Conservation (phyloP, 2,888 invertebrate genomes). For the Ornithoptera alexandrae region DNA sequence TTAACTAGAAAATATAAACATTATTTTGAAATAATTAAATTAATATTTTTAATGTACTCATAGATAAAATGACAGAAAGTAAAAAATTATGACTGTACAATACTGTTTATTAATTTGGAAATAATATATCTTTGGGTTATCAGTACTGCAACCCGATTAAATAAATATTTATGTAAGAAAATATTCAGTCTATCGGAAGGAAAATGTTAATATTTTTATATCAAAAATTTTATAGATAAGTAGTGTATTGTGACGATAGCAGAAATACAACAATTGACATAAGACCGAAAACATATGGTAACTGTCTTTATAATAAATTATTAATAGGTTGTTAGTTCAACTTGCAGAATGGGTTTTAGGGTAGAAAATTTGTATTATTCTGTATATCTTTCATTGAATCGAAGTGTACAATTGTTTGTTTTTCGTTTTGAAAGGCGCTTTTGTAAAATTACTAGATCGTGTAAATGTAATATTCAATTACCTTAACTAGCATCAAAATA, state of each 20-base stretch:
- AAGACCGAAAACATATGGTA: not conserved
- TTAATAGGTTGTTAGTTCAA: not conserved
- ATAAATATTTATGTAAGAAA: not conserved
- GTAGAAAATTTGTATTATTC: not conserved
- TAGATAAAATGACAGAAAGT: not conserved
- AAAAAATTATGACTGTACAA: not conserved
- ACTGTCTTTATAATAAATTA: not conserved
- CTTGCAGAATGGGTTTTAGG: not conserved
- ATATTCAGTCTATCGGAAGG: not conserved
- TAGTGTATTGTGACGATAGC: not conserved
- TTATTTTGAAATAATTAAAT: not conserved
- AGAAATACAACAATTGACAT: not conserved
- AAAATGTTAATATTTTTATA: not conserved
- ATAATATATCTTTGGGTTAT: not conserved
- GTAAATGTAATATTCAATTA: not conserved
- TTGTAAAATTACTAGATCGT: not conserved
- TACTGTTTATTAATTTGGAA: not conserved
- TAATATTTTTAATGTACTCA: not conserved
- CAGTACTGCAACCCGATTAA: not conserved
- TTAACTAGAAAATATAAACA: too few relatives aligned
- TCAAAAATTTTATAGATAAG: not conserved
- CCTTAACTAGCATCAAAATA: not conserved
- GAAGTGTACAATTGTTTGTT: not conserved
- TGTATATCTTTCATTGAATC: not conserved
- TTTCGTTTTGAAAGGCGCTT: not conserved